Percentiles rank a stretch among this genome's conserved stretches.
Evolutionary conservation across 2,113 vertebrate species (phyloP).

Genomic region (Sigmodon hispidus): DNA sequence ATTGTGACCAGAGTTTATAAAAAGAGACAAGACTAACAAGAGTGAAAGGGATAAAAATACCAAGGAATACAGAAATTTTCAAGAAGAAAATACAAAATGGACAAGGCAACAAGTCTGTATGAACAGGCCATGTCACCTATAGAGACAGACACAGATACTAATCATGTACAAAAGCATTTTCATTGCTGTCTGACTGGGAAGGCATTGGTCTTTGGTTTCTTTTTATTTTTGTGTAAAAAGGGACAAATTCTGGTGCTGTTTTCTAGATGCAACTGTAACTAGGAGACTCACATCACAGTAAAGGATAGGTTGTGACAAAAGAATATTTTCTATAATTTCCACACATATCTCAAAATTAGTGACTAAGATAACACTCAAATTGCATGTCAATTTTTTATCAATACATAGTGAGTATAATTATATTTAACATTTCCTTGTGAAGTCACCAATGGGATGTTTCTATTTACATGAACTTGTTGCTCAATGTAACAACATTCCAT

Average conservation of each 20-base stretch:
- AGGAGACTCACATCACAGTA: not conserved
- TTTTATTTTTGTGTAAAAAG: not conserved
- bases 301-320: not conserved
- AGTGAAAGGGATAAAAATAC: not conserved
- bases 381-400: not conserved
- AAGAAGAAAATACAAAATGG: not conserved
- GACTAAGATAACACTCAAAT: not conserved
- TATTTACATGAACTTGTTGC: not conserved
- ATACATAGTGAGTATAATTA: not conserved
- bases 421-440: not conserved
- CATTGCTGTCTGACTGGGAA: too few species aligned
- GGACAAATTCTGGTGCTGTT: not conserved
- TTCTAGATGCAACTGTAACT: not conserved
- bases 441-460: not conserved
- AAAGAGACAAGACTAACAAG: not conserved
- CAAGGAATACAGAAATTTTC: not conserved
- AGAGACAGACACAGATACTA: not conserved
- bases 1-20: not conserved
- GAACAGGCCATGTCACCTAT: not conserved
- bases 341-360: not conserved
- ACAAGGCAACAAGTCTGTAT: not conserved
- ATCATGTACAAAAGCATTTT: not conserved
- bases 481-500: not conserved
- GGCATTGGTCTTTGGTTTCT: too few species aligned
- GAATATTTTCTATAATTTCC: not conserved